Conservation (phyloP, 1,140 invertebrate genomes). For the Platyura marginata region DNA sequence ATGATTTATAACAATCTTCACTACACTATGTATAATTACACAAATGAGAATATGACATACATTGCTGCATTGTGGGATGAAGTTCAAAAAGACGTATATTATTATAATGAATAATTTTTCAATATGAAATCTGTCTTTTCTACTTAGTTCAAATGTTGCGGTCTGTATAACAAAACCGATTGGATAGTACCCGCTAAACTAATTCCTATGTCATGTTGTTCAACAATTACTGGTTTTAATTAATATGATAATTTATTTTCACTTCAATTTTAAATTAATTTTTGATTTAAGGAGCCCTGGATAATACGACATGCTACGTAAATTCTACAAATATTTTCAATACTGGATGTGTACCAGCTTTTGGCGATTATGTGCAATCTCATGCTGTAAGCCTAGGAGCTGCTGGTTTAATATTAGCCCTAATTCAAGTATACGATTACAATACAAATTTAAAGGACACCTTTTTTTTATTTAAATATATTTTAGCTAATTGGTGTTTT, state of each 20-base stretch:
- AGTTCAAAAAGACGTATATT: conserved; percentile 36
- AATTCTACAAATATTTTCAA: conserved; percentile 3
- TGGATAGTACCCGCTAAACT: too few species aligned
- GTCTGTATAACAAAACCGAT: conserved; percentile 33
- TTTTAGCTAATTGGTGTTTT: conserved; percentile 25
- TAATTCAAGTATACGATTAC: conserved; percentile 40
- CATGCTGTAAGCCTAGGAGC: conserved; percentile 54
- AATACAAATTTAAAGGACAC: conserved; percentile 5
- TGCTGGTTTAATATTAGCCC: conserved; percentile 52
- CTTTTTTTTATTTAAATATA: conserved; percentile 10
- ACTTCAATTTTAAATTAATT: too few species aligned
- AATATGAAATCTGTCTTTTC: neutral
- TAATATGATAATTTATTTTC: too few species aligned
- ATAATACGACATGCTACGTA: neutral
- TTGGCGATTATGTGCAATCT: conserved; percentile 36
- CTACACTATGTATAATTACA: conserved; percentile 32
- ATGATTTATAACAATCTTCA: conserved; percentile 28
- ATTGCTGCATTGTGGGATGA: conserved; percentile 37
- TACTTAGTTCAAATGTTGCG: conserved; percentile 53
- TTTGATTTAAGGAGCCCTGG: neutral
- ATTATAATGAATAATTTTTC: neutral
- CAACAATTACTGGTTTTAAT: conserved; percentile 17
- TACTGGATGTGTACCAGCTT: conserved; percentile 36
- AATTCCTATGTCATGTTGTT: too few species aligned
- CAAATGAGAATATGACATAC: conserved; percentile 13